phyloP scores from a whole-genome alignment of 2,113 vertebrate genomes.

The Neopipo cinnamomea region DNA sequence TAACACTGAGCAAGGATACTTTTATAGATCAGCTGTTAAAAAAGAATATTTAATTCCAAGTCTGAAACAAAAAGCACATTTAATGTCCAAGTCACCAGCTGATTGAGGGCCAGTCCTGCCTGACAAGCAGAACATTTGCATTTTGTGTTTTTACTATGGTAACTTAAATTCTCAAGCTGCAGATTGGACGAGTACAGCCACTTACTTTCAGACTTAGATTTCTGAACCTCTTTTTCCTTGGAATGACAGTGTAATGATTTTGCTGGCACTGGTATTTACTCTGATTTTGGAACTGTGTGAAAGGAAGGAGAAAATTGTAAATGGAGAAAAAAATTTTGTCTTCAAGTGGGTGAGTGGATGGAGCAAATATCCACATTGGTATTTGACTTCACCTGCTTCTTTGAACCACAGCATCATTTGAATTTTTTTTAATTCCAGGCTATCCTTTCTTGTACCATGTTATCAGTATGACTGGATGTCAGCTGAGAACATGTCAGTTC shows the following conservation, averaged over 20 bases:
- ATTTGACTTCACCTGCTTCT: not conserved
- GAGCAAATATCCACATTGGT: not conserved
- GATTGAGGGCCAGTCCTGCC: not conserved
- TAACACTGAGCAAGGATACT: not conserved
- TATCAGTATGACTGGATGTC: not conserved
- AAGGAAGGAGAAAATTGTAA: not conserved
- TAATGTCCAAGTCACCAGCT: not conserved
- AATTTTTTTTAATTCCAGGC: not conserved
- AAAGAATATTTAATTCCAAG: not conserved
- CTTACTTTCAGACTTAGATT: not conserved
- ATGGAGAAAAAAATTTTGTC: not conserved
- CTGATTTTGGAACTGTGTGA: not conserved
- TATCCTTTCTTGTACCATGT: not conserved
- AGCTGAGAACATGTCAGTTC: not conserved
- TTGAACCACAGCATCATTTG: not conserved
- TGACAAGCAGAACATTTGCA: not conserved
- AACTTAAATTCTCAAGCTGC: not conserved
- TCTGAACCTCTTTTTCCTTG: not conserved
- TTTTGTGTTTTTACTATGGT: not conserved
- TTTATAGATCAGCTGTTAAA: not conserved
- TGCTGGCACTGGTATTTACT: not conserved
- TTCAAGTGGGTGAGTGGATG: not conserved
- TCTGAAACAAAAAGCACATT: not conserved
- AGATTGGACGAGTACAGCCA: not conserved
- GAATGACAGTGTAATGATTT: not conserved